A percentile compares a stretch with the other conserved stretches of the same genome.
phyloP scores from a whole-genome alignment of 1,140 invertebrate genomes.

The Drosophila ananassae region DNA sequence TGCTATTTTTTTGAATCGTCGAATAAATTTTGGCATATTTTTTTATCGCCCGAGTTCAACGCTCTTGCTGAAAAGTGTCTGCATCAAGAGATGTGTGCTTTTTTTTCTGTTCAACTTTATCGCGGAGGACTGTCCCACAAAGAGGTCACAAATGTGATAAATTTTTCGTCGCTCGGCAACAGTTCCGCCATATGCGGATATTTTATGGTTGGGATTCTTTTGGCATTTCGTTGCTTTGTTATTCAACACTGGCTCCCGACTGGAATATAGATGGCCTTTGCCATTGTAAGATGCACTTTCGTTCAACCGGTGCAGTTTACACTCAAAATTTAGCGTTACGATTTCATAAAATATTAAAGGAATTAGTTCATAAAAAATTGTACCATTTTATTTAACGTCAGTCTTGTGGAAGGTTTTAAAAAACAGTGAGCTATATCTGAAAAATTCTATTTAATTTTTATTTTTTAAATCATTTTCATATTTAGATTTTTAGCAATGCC shows the following conservation, averaged over 20 bases:
- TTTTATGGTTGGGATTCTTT: slow-evolving; percentile 24
- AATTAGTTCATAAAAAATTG: too few species aligned
- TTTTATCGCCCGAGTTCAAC: slow-evolving; percentile 29
- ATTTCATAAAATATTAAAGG: too few species aligned
- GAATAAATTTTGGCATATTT: slow-evolving; percentile 19
- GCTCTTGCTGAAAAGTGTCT: slow-evolving; percentile 14
- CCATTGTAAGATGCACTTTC: slow-evolving; percentile 20
- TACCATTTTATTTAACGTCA: too few species aligned
- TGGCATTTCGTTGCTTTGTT: slow-evolving; percentile 21
- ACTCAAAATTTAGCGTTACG: too few species aligned
- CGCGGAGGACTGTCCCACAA: slow-evolving; percentile 19
- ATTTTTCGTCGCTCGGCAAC: slow-evolving; percentile 28
- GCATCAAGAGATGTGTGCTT: slow-evolving; percentile 18
- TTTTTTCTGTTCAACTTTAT: slow-evolving; percentile 22
- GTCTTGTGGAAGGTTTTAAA: too few species aligned
- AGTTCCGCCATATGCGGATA: slow-evolving; percentile 33
- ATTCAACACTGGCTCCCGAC: slow-evolving; percentile 15
- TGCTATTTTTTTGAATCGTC: slow-evolving; percentile 8
- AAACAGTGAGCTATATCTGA: too few species aligned
- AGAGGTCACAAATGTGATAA: slow-evolving; percentile 46
- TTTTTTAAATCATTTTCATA: too few species aligned
- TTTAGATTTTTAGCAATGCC: too few species aligned
- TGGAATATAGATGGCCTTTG: slow-evolving; percentile 8
- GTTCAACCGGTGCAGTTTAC: neutral
- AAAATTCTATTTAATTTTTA: too few species aligned